A percentile compares a stretch with the other conserved stretches of the same genome.
phyloP scores from a whole-genome alignment of 2,113 vertebrate species.

The Neotragus moschatus region DNA sequence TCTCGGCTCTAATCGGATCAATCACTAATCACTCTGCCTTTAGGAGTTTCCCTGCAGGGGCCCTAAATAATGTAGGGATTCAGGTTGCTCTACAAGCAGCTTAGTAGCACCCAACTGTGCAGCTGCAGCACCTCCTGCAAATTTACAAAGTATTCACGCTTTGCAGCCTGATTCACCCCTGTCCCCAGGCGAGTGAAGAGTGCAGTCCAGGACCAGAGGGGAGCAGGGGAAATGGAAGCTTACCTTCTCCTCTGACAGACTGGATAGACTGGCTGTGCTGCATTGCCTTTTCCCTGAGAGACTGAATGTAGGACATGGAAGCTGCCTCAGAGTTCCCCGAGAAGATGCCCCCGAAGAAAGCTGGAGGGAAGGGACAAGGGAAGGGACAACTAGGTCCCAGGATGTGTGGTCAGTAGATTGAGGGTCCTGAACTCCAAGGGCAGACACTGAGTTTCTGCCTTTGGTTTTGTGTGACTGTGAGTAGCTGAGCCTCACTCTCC shows the following conservation, averaged over 20 bases:
- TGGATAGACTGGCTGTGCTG: not conserved
- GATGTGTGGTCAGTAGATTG: not conserved
- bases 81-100: conserved; percentile 29
- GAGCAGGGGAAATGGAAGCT: not conserved
- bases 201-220: not conserved
- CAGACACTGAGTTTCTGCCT: rapidly evolving
- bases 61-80: conserved; percentile 35
- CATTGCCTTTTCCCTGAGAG: not conserved
- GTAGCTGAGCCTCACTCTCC: rapidly evolving
- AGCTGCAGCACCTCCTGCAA: not conserved
- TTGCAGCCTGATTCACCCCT: not conserved
- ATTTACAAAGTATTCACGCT: not conserved
- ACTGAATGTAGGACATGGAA: rapidly evolving
- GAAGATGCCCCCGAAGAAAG: not conserved
- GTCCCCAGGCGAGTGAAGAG: not conserved
- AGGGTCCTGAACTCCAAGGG: not conserved
- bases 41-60: not conserved
- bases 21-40: conserved; percentile 19
- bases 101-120: not conserved
- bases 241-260: not conserved
- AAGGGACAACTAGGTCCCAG: not conserved
- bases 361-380: not conserved
- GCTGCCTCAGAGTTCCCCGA: not conserved
- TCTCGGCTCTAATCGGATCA: conserved; percentile 37
- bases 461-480: rapidly evolving